phyloP scores from a whole-genome alignment of 2,797 vertebrate species.

The Basileuterus tristriatus region DNA sequence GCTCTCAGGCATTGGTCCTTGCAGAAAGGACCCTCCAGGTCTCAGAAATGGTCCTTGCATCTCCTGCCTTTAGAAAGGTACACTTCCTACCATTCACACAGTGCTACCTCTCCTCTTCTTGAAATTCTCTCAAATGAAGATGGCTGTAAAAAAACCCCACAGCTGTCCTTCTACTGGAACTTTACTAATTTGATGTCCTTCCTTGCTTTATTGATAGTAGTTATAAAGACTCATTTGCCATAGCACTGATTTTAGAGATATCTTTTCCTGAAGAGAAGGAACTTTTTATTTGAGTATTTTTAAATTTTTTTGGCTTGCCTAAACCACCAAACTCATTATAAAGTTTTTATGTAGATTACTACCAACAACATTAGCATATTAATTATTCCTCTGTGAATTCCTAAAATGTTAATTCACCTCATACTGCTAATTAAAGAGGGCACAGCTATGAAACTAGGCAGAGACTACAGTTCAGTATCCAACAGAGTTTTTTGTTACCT shows the following conservation, averaged over 20 bases:
- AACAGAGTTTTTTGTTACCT: background rate
- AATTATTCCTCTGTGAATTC: slow-evolving; percentile 27
- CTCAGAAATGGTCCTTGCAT: background rate
- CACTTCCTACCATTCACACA: accelerated
- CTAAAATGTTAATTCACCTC: background rate
- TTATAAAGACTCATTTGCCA: background rate
- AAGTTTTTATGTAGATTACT: slow-evolving; percentile 24
- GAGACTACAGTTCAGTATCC: background rate
- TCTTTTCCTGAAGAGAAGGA: background rate
- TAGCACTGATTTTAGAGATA: background rate
- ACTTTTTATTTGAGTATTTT: background rate
- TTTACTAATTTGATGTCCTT: background rate
- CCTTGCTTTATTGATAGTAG: background rate
- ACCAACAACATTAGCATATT: slow-evolving; percentile 36
- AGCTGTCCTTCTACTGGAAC: background rate
- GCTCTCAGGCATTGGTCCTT: background rate
- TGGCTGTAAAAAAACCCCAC: background rate
- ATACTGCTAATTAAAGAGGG: background rate
- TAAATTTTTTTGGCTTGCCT: background rate
- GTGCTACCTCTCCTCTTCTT: background rate
- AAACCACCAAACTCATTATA: background rate
- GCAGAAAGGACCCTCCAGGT: background rate
- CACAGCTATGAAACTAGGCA: background rate
- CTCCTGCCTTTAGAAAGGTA: background rate
- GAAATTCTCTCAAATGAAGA: background rate